A percentile compares a stretch with the other conserved stretches of the same genome.
Conservation (phyloP, 2,113 vertebrate species). For the Pelobates fuscus region DNA sequence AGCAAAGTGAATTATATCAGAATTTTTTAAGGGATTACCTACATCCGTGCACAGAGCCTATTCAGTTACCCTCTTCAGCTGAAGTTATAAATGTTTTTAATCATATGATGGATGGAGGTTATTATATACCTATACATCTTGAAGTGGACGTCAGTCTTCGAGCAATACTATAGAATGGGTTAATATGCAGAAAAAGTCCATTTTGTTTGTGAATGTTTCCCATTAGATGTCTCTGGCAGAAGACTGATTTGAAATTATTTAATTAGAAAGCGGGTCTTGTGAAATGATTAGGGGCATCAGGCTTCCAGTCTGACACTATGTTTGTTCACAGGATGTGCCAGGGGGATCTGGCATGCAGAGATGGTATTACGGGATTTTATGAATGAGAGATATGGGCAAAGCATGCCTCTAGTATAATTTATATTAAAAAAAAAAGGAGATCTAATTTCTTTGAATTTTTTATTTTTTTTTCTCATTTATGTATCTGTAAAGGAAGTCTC, state of each 20-base stretch:
- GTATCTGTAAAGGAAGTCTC: constrained; percentile 14
- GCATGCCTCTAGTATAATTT: constrained; percentile 20
- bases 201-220: constrained; percentile 15
- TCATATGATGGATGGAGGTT: background rate
- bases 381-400: constrained; percentile 3
- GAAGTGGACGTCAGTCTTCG: too few relatives aligned
- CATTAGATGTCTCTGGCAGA: constrained; percentile 18
- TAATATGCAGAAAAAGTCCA: constrained; percentile 1
- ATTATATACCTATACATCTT: background rate
- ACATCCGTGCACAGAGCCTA: constrained; percentile 13
- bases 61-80: constrained; percentile 16
- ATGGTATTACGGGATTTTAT: constrained; percentile 35
- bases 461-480: constrained; percentile 10
- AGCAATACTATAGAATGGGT: too few relatives aligned
- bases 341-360: constrained; percentile 14
- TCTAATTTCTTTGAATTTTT: background rate
- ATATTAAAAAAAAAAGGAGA: background rate
- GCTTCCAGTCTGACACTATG: constrained; percentile 31
- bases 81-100: background rate
- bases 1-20: constrained; percentile 38
- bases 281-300: constrained; percentile 32
- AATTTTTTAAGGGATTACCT: constrained; percentile 33
- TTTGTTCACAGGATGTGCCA: constrained; percentile 33
- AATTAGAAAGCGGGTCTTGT: constrained; percentile 34
- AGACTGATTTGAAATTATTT: constrained; percentile 34